These are phyloP conservation scores for Troides oblongomaculatus DNA, from an alignment of 2,888 invertebrate genomes.

Conservation along the genomic window DNA sequence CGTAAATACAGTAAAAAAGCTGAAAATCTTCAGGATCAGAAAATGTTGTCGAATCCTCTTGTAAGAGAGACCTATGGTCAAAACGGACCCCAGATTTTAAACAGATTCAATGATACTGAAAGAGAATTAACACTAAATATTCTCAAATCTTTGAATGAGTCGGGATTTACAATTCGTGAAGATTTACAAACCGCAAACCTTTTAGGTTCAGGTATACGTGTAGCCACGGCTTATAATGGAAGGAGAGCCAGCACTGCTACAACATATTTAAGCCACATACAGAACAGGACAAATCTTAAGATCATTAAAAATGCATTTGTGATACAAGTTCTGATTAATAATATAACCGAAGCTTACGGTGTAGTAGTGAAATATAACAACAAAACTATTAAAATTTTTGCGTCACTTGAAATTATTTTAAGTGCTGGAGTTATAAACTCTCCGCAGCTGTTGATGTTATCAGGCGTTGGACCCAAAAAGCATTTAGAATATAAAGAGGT, in stretches of 20 bases:
- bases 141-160: conserved; percentile 52
- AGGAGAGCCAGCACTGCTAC: conserved; percentile 68
- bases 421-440: conserved; percentile 72
- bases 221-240: conserved; percentile 69
- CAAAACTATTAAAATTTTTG: conserved; percentile 37
- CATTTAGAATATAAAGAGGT: conserved; percentile 59
- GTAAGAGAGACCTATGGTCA: conserved; percentile 55
- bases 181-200: conserved; percentile 65
- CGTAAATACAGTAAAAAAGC: conserved; percentile 17
- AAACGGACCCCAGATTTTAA: conserved; percentile 67
- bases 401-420: conserved; percentile 67
- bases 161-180: conserved; percentile 30
- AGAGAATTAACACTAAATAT: conserved; percentile 48
- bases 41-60: conserved; percentile 37
- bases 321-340: conserved; percentile 71
- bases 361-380: conserved; percentile 52
- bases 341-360: conserved; percentile 57
- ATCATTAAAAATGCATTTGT: conserved; percentile 71
- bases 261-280: conserved; percentile 61
- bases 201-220: conserved; percentile 69
- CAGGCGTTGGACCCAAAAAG: conserved; percentile 71
- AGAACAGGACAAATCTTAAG: conserved; percentile 52
- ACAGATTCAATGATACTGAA: conserved; percentile 64
- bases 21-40: conserved; percentile 54
- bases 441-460: conserved; percentile 73